A percentile compares a stretch with the other conserved stretches of the same genome.
Evolutionary conservation across 2,888 invertebrate genomes (phyloP).

Genomic region (Drosophila ochracea): DNA sequence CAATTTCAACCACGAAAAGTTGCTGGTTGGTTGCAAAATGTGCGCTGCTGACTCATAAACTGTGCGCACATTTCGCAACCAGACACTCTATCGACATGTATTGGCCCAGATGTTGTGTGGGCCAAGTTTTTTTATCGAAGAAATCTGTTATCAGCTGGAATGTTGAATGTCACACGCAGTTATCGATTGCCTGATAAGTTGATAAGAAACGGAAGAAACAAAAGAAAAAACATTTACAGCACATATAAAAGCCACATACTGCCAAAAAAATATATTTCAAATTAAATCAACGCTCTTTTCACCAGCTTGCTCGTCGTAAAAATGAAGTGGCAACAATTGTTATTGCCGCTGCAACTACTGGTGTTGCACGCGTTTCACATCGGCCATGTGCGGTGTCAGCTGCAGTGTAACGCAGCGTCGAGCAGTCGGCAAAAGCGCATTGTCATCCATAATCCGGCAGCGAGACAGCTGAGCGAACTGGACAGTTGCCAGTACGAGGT

Average conservation of each 20-base stretch:
- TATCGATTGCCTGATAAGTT: constrained; percentile 41
- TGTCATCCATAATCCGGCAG: constrained; percentile 77
- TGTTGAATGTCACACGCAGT: constrained; percentile 60
- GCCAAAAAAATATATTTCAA: constrained; percentile 24
- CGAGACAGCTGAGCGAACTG: constrained; percentile 43
- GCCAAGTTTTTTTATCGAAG: constrained; percentile 11
- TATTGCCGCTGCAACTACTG: constrained; percentile 9
- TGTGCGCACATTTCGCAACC: constrained; percentile 27
- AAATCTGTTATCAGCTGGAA: constrained; percentile 39
- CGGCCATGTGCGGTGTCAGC: constrained; percentile 40
- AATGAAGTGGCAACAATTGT: constrained; percentile 45
- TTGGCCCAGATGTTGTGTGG: constrained; percentile 38
- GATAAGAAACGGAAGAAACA: constrained; percentile 38
- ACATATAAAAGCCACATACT: constrained; percentile 43
- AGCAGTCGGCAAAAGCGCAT: constrained; percentile 76
- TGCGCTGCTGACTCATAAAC: constrained; percentile 31
- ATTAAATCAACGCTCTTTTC: constrained; percentile 47
- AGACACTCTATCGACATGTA: constrained; percentile 39
- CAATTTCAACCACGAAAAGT: not conserved
- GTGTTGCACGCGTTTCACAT: constrained; percentile 2
- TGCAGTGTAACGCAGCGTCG: constrained; percentile 72
- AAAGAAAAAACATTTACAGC: not conserved
- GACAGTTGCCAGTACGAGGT: constrained; percentile 74
- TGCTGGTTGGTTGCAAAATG: not conserved
- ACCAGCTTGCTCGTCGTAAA: constrained; percentile 13